Percentiles rank a stretch among this genome's conserved stretches.
Conservation (phyloP, 2,113 vertebrate species). For the Corydoras sp. region DNA sequence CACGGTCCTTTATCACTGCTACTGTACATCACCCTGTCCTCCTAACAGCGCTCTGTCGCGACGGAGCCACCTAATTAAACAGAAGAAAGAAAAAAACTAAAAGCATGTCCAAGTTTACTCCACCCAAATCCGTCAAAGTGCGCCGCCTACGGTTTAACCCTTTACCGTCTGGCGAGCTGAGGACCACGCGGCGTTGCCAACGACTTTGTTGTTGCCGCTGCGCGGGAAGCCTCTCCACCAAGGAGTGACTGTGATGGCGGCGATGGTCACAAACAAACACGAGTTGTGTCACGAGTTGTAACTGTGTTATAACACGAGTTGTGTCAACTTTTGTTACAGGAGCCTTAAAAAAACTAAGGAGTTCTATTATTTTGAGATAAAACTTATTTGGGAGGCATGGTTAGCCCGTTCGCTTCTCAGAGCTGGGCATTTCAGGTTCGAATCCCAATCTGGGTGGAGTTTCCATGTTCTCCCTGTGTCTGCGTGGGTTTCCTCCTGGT, state of each 20-base stretch:
- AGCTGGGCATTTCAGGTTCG: no score
- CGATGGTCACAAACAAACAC: background rate
- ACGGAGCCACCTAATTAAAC: slow-evolving; percentile 54
- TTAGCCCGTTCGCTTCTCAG: no score
- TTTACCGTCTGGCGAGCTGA: slow-evolving; percentile 34
- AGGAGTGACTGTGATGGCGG: background rate
- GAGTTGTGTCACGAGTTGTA: no score
- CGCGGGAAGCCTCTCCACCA: background rate
- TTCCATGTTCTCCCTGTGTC: no score
- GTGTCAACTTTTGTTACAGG: no score
- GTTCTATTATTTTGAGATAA: no score
- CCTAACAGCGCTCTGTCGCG: background rate
- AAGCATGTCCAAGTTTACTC: slow-evolving; percentile 58
- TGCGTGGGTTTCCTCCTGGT: no score
- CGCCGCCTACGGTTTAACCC: slow-evolving; percentile 63
- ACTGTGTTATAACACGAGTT: background rate
- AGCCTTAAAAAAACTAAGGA: no score
- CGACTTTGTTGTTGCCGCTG: no score
- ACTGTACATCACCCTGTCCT: background rate
- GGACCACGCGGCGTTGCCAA: background rate
- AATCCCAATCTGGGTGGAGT: no score
- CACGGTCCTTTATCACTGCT: background rate
- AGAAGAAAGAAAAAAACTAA: slow-evolving; percentile 11
- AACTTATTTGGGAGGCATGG: no score
- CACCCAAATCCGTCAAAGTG: slow-evolving; percentile 57